A percentile compares a stretch with the other conserved stretches of the same genome.
Evolutionary conservation across 2,888 invertebrate species (phyloP).

Genomic region (Oligia strigilis): DNA sequence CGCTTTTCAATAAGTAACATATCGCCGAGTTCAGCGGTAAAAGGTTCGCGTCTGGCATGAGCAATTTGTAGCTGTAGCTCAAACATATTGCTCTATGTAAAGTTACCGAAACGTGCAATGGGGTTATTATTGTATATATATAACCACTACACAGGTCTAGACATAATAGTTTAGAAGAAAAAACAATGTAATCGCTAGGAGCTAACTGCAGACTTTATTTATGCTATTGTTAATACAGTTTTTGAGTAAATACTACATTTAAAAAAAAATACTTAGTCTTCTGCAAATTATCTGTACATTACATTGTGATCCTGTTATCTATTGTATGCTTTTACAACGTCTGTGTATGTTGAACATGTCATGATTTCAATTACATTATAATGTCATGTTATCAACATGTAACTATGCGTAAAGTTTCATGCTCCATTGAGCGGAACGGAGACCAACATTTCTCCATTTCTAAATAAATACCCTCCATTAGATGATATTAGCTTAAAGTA

Average conservation of each 20-base stretch:
- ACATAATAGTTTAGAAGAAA: too few relatives aligned
- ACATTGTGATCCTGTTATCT: constrained; percentile 36
- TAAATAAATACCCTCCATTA: neutral
- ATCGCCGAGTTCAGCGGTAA: constrained; percentile 27
- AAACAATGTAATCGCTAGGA: too few relatives aligned
- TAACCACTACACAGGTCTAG: too few relatives aligned
- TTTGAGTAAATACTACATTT: too few relatives aligned
- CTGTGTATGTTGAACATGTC: constrained; percentile 47
- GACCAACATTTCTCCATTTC: neutral
- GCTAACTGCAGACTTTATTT: too few relatives aligned
- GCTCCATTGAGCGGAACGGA: constrained; percentile 38
- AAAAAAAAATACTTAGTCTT: constrained; percentile 6
- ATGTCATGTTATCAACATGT: constrained; percentile 38
- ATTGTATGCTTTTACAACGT: constrained; percentile 36
- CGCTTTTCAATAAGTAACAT: constrained; percentile 42
- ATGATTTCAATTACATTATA: constrained; percentile 53
- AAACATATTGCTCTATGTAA: constrained; percentile 11
- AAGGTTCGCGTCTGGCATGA: constrained; percentile 15
- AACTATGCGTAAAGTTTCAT: constrained; percentile 32
- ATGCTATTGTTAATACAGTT: too few relatives aligned
- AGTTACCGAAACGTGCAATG: constrained; percentile 9
- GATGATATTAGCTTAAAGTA: neutral
- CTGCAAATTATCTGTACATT: neutral
- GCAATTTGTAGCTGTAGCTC: constrained; percentile 43
- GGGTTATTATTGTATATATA: neutral